Conservation (phyloP, 2,797 vertebrate species). For the Chromis chromis region DNA sequence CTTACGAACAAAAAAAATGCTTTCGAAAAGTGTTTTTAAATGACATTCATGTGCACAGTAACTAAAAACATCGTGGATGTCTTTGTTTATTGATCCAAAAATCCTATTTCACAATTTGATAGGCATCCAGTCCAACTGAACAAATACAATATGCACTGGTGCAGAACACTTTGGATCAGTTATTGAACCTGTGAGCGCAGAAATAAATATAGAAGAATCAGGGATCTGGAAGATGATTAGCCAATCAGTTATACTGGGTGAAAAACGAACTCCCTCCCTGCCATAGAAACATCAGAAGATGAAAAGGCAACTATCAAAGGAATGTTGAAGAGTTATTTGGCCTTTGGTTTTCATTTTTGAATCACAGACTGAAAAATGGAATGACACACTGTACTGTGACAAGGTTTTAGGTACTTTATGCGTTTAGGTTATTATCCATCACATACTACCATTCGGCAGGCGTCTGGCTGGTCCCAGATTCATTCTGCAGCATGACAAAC, state of each 20-base stretch:
- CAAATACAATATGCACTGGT: conserved; percentile 45
- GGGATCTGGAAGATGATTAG: neutral
- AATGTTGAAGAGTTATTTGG: neutral
- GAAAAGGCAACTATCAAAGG: neutral
- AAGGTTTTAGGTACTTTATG: neutral
- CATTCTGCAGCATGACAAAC: neutral
- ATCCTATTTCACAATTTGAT: conserved; percentile 68
- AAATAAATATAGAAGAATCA: conserved; percentile 29
- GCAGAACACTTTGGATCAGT: conserved; percentile 24
- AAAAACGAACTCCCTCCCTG: neutral
- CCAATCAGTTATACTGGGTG: neutral
- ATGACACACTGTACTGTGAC: neutral
- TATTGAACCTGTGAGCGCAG: conserved; percentile 20
- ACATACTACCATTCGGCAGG: neutral
- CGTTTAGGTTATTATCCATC: neutral
- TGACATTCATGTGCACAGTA: neutral
- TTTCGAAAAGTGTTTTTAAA: conserved; percentile 20
- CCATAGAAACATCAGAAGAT: neutral
- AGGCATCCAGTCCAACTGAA: conserved; percentile 57
- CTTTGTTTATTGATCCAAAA: conserved; percentile 68
- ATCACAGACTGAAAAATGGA: neutral
- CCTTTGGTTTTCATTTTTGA: neutral
- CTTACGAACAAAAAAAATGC: conserved; percentile 31
- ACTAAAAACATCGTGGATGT: conserved; percentile 27
- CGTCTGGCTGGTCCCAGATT: neutral